Conservation (phyloP, 2,888 invertebrate genomes). For the Pachymerium ferrugineum region DNA sequence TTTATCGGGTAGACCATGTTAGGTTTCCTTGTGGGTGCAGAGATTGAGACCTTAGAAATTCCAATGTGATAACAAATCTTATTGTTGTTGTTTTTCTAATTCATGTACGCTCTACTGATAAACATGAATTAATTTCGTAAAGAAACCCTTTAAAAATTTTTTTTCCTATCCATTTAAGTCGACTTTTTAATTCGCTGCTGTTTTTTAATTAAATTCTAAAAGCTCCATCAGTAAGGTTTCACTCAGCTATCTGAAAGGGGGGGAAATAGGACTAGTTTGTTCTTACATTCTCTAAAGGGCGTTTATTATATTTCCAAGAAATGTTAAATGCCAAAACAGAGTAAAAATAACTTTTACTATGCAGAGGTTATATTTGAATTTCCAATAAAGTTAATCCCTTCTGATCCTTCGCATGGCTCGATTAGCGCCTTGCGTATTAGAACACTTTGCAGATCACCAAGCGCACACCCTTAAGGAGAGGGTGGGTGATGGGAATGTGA, state of each 20-base stretch:
- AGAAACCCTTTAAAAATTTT: background rate
- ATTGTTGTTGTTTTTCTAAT: slow-evolving; percentile 25
- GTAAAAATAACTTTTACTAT: background rate
- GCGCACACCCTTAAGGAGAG: background rate
- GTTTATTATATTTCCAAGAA: too few relatives aligned
- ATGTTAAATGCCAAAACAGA: background rate
- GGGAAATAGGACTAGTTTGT: too few relatives aligned
- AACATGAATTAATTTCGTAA: slow-evolving; percentile 22
- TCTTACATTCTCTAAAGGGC: too few relatives aligned
- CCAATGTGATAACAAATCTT: slow-evolving; percentile 12
- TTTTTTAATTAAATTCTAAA: slow-evolving; percentile 10
- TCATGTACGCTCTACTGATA: slow-evolving; percentile 11
- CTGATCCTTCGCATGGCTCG: slow-evolving; percentile 2
- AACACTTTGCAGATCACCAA: slow-evolving; percentile 25
- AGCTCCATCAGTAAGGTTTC: background rate
- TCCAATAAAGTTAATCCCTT: slow-evolving; percentile 20
- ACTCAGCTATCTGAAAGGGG: too few relatives aligned
- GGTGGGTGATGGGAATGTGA: background rate
- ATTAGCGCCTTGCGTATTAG: slow-evolving; percentile 21
- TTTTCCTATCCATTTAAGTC: background rate
- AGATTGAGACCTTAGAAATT: slow-evolving; percentile 10
- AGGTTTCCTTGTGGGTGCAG: background rate
- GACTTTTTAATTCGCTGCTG: background rate
- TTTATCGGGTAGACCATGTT: background rate
- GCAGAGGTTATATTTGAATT: background rate